phyloP scores from a whole-genome alignment of 2,888 invertebrate species.

The Coremacera marginata region DNA sequence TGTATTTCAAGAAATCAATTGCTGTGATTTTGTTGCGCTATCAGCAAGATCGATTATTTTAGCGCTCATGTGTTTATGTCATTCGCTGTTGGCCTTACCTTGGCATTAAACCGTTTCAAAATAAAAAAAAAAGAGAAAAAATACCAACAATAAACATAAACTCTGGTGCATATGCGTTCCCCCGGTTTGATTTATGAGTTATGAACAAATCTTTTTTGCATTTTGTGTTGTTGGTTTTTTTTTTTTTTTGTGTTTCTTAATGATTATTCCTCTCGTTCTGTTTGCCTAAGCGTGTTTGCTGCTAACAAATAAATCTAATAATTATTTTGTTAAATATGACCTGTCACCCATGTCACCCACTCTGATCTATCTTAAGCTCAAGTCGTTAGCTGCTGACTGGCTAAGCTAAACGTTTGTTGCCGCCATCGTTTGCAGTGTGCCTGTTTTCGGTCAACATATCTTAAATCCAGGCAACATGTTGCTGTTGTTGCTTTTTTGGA shows the following conservation, averaged over 20 bases:
- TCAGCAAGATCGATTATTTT: slow-evolving; percentile 33
- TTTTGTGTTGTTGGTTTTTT: neutral
- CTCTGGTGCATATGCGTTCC: neutral
- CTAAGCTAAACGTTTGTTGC: neutral
- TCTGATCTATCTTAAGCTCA: slow-evolving; percentile 1
- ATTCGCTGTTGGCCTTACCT: slow-evolving; percentile 29
- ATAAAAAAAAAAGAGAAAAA: too few relatives aligned
- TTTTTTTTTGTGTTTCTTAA: too few relatives aligned
- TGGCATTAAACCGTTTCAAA: slow-evolving; percentile 36
- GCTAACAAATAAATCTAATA: slow-evolving; percentile 33
- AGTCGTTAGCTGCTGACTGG: neutral
- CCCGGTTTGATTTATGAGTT: slow-evolving; percentile 31
- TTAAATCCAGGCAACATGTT: neutral
- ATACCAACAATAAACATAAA: too few relatives aligned
- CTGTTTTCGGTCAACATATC: neutral
- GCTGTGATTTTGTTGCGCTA: neutral
- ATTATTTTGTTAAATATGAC: slow-evolving; percentile 36
- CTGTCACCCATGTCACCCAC: slow-evolving; percentile 35
- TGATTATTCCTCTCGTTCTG: neutral
- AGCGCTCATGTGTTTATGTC: slow-evolving; percentile 21
- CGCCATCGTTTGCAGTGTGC: neutral
- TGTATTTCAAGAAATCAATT: slow-evolving; percentile 24
- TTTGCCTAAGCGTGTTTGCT: neutral
- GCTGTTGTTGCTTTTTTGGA: neutral
- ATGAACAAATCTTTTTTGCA: slow-evolving; percentile 19